phyloP scores from a whole-genome alignment of 92 coral and sea anemone species.

The Virgularia gustaviana region DNA sequence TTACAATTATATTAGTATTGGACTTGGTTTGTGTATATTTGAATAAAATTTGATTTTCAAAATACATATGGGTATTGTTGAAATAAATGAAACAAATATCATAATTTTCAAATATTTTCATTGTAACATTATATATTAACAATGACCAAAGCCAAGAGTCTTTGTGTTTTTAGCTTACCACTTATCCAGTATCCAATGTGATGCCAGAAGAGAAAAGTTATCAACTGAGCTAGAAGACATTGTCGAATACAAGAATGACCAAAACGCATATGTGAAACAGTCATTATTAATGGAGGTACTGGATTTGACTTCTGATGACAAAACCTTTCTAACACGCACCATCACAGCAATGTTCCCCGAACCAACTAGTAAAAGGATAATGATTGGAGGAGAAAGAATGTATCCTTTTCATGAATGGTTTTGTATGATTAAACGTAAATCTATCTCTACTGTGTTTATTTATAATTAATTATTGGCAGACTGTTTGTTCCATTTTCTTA shows the following conservation, averaged over 20 bases:
- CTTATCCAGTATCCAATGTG: constrained; percentile 4
- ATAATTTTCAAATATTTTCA: neutral
- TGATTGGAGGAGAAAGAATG: too few relatives aligned
- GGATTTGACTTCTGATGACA: neutral
- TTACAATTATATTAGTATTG: neutral
- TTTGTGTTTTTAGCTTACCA: neutral
- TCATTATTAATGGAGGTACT: neutral
- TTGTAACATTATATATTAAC: neutral
- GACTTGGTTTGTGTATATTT: too few relatives aligned
- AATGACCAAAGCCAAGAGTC: neutral
- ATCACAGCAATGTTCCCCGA: neutral
- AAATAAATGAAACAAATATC: neutral
- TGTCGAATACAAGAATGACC: neutral
- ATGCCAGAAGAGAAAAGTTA: neutral
- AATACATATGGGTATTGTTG: too few relatives aligned
- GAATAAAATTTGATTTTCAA: too few relatives aligned
- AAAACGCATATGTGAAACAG: neutral
- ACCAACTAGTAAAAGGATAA: neutral
- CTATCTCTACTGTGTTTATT: neutral
- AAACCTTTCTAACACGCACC: neutral
- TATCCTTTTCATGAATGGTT: too few relatives aligned
- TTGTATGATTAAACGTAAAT: neutral
- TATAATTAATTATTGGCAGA: neutral
- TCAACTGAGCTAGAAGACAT: constrained; percentile 1
- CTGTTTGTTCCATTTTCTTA: neutral